These are phyloP conservation scores for Pseudococcus longispinus DNA, from an alignment of 2,888 invertebrate genomes.

Conservation along the genomic window DNA sequence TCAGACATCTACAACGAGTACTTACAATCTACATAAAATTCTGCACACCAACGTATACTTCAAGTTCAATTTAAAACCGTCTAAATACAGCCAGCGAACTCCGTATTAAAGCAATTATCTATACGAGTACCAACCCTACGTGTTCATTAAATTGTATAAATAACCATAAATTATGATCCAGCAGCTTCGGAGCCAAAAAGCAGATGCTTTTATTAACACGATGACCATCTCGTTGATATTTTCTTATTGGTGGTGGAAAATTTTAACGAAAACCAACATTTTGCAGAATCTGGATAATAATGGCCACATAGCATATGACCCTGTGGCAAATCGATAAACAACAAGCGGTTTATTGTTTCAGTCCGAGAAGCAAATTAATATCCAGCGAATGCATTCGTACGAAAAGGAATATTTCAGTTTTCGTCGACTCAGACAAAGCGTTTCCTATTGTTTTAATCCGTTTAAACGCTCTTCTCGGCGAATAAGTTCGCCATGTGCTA, in stretches of 20 bases:
- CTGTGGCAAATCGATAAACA: constrained; percentile 22
- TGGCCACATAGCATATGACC: constrained; percentile 14
- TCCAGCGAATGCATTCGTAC: background rate
- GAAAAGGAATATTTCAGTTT: constrained; percentile 22
- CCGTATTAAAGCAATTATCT: no score
- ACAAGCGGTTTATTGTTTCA: constrained; percentile 15
- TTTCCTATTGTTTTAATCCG: background rate
- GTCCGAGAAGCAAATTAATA: constrained; percentile 7
- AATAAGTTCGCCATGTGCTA: background rate
- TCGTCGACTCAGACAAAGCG: constrained; percentile 22
- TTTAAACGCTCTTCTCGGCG: background rate
- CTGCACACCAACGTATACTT: no score
- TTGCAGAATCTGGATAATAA: background rate
- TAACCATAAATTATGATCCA: background rate
- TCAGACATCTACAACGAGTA: background rate
- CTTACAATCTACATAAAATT: background rate
- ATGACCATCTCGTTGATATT: background rate
- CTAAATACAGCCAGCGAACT: no score
- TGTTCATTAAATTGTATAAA: constrained; percentile 4
- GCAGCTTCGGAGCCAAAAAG: background rate
- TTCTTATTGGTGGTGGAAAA: background rate
- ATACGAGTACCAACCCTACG: background rate
- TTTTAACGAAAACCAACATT: background rate
- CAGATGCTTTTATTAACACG: background rate
- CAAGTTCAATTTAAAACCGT: no score